Percentiles rank a stretch among this genome's conserved stretches.
Conservation (phyloP, 2,888 invertebrate genomes). For the Torymus aiolomorphi region DNA sequence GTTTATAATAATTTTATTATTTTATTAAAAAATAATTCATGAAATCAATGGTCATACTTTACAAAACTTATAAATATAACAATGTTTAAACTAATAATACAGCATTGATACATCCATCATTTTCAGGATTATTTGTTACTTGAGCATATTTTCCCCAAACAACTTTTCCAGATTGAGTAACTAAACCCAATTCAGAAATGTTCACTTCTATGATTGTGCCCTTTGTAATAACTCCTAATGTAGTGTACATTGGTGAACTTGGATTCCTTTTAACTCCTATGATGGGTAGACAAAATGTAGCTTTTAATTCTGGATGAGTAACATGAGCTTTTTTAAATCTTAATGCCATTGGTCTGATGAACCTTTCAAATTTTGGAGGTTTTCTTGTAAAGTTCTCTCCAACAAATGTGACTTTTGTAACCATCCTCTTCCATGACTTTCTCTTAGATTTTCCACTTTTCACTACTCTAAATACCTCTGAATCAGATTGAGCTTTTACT, state of each 20-base stretch:
- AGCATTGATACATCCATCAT: conserved; percentile 99
- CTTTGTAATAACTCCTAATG: conserved; percentile 98
- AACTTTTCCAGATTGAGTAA: conserved; percentile 99
- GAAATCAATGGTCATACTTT: neutral
- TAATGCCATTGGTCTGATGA: conserved; percentile 97
- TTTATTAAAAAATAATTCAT: neutral
- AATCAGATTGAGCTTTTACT: conserved; percentile 96
- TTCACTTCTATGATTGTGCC: conserved; percentile 99
- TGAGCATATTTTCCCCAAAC: conserved; percentile 99
- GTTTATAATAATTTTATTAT: conserved; percentile 17
- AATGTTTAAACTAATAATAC: conserved; percentile 86
- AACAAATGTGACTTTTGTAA: conserved; percentile 98
- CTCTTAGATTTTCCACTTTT: conserved; percentile 93
- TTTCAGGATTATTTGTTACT: conserved; percentile 99
- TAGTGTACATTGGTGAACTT: conserved; percentile 97
- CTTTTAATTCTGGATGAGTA: conserved; percentile 98
- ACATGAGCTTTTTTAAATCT: conserved; percentile 98
- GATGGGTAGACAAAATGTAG: conserved; percentile 97
- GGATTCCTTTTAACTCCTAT: conserved; percentile 99
- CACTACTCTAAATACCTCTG: conserved; percentile 96
- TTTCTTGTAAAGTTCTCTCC: conserved; percentile 99
- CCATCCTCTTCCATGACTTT: conserved; percentile 99
- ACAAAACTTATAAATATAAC: neutral
- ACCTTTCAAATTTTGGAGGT: conserved; percentile 99
- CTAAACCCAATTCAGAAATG: conserved; percentile 97